Evolutionary conservation across 1,140 invertebrate species (phyloP), one percentile per base, ranked within the genome.

Genomic region (Gonatopus flavifemur): DNA sequence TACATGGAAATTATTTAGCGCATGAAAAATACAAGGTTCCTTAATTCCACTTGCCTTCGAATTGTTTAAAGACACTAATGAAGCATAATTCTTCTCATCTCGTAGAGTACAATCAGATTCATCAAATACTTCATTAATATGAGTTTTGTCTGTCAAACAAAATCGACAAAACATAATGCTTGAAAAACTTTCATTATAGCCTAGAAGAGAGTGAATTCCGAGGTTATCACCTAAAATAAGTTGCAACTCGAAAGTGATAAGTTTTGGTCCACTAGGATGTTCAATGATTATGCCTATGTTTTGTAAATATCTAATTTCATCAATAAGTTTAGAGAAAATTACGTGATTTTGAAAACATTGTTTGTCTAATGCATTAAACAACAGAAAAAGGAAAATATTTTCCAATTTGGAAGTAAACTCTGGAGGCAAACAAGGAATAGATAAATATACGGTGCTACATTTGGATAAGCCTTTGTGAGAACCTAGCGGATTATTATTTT

Each of bases 161-260:
- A n/a, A n/a, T n/a, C n/a, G n/a, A n/a, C n/a, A n/a, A n/a, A n/a
- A 85, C 22, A 33, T 43, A 49, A 13, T 43, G 33, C 20, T 18
- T 22, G 21, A 33, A 37, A 37, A 49, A 3, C 28, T 37, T 45
- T 51, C 28, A n/a, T 10, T 37, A n/a, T 43, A 38, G 7, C 31
- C 39, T 9, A 18, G 36, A 12, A 44, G 28, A 3, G 8, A 50
- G 13, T 46, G 31, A 6, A 46, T 13, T 5, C 31, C 19, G 5
- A 46, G 20, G 16, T 46, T 46, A 35, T 46, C 33, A 6, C 43
- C 32, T 12, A 24, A 18, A 7, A 46, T 36, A 22, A 43, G 32
- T 8, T 36, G 16, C 7, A 46, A 33, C 3, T 46, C 25, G 19
- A 46, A 46, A 13, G 13, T 22, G 4, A 36, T 35, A 2, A 6